Evolutionary conservation across 2,113 vertebrate genomes (phyloP).

Genomic region (Cyprinodon tularosa): DNA sequence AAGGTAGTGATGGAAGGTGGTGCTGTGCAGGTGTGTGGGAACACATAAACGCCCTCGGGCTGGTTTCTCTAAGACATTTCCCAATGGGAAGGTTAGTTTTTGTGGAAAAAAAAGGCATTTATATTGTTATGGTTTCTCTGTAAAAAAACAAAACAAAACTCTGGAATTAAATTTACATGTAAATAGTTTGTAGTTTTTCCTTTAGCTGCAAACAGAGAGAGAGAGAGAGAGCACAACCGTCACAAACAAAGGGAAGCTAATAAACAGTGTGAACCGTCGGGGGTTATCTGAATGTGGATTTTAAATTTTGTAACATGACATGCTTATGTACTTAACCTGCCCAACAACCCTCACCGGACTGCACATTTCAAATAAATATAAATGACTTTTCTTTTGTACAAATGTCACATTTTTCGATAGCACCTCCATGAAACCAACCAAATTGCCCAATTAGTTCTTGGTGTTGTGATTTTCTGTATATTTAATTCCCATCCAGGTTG

Average conservation of each 20-base stretch:
- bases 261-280: background rate
- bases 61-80: background rate
- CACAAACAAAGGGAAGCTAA: background rate
- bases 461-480: background rate
- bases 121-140: background rate
- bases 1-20: background rate
- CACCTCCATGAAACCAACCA: background rate
- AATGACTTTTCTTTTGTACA: background rate
- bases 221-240: background rate
- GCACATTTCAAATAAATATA: background rate
- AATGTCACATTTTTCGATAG: background rate
- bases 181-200: background rate
- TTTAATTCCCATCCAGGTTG: too few relatives aligned
- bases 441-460: background rate
- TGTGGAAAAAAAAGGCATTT: background rate
- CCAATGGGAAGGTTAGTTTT: background rate
- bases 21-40: constrained; percentile 4
- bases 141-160: background rate
- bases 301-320: background rate
- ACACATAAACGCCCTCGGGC: background rate
- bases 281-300: background rate
- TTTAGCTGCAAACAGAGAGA: background rate
- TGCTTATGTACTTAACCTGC: background rate
- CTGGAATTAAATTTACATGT: background rate
- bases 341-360: background rate